Evolutionary conservation across 2,113 vertebrate genomes (phyloP).

Genomic region (Tursiops truncatus): DNA sequence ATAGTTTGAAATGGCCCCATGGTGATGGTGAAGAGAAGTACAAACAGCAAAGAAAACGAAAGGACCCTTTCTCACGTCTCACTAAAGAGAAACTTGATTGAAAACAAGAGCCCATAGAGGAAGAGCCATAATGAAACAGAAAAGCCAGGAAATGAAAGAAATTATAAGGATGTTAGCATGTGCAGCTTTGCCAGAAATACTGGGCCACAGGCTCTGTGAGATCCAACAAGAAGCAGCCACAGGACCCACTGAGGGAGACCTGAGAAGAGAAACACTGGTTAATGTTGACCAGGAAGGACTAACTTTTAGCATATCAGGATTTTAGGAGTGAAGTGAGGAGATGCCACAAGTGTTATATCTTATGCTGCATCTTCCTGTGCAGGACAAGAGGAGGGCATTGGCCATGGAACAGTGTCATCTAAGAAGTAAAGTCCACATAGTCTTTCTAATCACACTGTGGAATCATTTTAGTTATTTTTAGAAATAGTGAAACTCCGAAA

Average conservation of each 20-base stretch:
- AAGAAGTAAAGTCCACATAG: background rate
- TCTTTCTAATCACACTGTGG: background rate
- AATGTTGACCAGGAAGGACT: background rate
- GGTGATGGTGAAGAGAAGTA: constrained; percentile 76
- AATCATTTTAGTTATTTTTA: background rate
- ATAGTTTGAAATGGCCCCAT: constrained; percentile 80
- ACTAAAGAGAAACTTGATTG: constrained; percentile 79
- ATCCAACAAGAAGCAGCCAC: background rate
- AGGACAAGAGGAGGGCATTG: background rate
- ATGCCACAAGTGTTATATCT: background rate
- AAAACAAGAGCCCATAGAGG: constrained; percentile 67
- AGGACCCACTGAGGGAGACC: background rate
- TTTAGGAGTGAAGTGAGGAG: background rate
- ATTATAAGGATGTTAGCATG: background rate
- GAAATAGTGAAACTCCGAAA: background rate
- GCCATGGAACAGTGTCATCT: rapidly evolving
- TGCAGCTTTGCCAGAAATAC: background rate
- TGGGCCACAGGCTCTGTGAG: background rate
- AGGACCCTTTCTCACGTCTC: constrained; percentile 79
- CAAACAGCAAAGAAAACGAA: constrained; percentile 59
- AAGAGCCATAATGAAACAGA: constrained; percentile 59
- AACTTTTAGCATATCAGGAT: background rate
- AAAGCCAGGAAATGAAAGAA: constrained; percentile 58
- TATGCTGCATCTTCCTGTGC: background rate
- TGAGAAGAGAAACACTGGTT: background rate